These are phyloP conservation scores for Uloborus diversus DNA, from an alignment of 1,140 invertebrate genomes.

Conservation along the genomic window DNA sequence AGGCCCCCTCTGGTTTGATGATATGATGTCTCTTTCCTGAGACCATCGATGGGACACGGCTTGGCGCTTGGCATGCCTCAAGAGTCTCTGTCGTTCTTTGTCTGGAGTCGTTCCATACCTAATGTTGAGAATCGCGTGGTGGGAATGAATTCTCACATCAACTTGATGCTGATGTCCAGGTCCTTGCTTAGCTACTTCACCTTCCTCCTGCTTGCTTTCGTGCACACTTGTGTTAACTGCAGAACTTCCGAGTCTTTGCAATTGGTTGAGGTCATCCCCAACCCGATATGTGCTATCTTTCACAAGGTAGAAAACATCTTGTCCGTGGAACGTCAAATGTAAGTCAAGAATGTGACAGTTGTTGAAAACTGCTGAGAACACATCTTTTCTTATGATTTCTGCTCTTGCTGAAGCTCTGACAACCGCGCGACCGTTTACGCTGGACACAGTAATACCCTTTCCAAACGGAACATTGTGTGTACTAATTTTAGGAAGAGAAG, in stretches of 20 bases:
- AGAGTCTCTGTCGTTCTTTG: conserved; percentile 78
- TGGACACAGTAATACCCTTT: conserved; percentile 86
- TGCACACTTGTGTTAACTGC: conserved; percentile 94
- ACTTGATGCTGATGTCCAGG: conserved; percentile 54
- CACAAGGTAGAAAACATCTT: conserved; percentile 93
- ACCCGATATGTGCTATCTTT: conserved; percentile 73
- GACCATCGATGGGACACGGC: conserved; percentile 91
- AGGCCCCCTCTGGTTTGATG: conserved; percentile 72
- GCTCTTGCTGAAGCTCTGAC: conserved; percentile 67
- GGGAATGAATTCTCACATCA: conserved; percentile 84
- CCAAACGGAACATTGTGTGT: conserved; percentile 59
- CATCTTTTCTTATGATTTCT: conserved; percentile 83
- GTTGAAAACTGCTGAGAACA: conserved; percentile 92
- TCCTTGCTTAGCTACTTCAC: neutral
- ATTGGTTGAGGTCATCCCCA: conserved; percentile 81
- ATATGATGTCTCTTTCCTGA: conserved; percentile 81
- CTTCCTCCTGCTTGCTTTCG: conserved; percentile 56
- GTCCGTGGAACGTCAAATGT: conserved; percentile 88
- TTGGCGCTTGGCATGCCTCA: conserved; percentile 76
- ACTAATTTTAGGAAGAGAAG: conserved; percentile 53
- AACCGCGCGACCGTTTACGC: conserved; percentile 77
- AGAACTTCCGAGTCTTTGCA: conserved; percentile 78
- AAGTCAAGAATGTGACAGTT: conserved; percentile 89
- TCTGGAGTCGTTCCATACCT: conserved; percentile 89
- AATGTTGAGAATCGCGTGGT: conserved; percentile 88